Percentiles rank a stretch among this genome's conserved stretches.
These are phyloP conservation scores for Mobula birostris DNA, from an alignment of 2,113 vertebrate species.

Conservation along the genomic window DNA sequence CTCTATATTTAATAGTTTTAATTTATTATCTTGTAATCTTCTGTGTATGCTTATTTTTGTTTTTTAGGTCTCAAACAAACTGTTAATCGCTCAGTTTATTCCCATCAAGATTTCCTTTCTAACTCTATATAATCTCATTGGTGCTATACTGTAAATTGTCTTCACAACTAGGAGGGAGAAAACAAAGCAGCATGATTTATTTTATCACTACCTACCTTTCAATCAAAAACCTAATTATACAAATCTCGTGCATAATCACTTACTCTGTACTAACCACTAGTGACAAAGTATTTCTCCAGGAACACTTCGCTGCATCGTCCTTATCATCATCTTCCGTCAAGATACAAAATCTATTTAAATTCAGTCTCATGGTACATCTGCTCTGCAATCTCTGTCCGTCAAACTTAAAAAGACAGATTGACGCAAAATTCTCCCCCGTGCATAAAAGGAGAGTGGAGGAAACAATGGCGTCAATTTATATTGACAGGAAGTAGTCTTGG, in stretches of 20 bases:
- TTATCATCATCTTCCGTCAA: constrained; percentile 1
- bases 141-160: background rate
- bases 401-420: background rate
- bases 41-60: background rate
- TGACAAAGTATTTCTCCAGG: background rate
- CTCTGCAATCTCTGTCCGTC: background rate
- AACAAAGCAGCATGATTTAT: constrained; percentile 19
- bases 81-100: background rate
- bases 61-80: background rate
- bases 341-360: background rate
- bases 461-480: background rate
- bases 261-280: background rate
- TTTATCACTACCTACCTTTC: background rate
- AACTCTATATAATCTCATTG: background rate
- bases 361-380: background rate
- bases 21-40: background rate
- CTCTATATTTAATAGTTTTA: background rate
- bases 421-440: background rate
- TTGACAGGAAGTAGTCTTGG: background rate
- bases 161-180: background rate
- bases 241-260: constrained; percentile 10
- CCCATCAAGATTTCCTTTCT: background rate
- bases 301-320: background rate
- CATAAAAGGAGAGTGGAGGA: background rate
- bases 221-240: constrained; percentile 20